Evolutionary conservation across 2,888 invertebrate genomes (phyloP).

Genomic region (Ecliptopera silaceata): DNA sequence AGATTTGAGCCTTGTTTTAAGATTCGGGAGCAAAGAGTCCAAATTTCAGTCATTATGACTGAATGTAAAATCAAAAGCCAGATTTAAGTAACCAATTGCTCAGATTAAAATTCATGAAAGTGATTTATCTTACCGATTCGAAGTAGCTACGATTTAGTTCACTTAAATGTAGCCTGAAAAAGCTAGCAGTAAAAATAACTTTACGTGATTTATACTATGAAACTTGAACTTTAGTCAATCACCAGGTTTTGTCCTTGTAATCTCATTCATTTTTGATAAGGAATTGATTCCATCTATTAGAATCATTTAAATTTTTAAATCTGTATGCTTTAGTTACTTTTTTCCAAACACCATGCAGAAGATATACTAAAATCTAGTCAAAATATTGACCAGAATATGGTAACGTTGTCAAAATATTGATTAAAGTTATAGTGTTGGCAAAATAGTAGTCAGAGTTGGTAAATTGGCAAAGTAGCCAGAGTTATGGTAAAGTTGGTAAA

Average conservation of each 20-base stretch:
- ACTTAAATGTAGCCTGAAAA: not conserved
- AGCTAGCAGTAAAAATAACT: not conserved
- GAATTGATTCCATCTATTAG: not conserved
- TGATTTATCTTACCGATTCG: too few species aligned
- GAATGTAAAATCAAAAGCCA: too few species aligned
- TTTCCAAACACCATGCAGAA: not conserved
- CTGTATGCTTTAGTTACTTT: not conserved
- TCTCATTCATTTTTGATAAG: not conserved
- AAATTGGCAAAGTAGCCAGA: too few species aligned
- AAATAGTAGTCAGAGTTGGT: too few species aligned
- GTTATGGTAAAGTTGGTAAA: conserved; percentile 51
- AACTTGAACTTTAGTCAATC: not conserved
- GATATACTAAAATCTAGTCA: conserved; percentile 7
- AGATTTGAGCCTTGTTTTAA: too few species aligned
- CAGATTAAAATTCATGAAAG: too few species aligned
- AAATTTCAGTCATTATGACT: too few species aligned
- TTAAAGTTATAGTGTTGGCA: too few species aligned
- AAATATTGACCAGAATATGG: conserved; percentile 91
- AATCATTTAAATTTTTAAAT: not conserved
- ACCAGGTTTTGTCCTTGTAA: not conserved
- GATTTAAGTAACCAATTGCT: too few species aligned
- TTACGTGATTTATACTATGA: not conserved
- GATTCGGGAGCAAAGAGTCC: too few species aligned
- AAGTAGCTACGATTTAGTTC: not conserved
- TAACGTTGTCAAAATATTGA: too few species aligned